These are phyloP conservation scores for Babylonia areolata DNA, from an alignment of 1,140 invertebrate species.

Conservation along the genomic window DNA sequence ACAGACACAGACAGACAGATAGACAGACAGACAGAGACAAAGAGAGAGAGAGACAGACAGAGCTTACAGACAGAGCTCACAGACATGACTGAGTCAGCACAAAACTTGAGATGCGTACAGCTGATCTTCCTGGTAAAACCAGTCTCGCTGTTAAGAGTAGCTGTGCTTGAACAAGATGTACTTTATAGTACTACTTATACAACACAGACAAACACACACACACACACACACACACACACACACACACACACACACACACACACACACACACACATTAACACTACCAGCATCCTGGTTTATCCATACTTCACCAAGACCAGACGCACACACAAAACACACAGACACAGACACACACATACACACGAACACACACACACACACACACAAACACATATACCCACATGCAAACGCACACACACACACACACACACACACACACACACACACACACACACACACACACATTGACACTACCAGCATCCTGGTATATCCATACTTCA, in stretches of 20 bases:
- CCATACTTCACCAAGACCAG: too few relatives aligned
- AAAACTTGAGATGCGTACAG: too few relatives aligned
- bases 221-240: not conserved
- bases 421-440: conserved; percentile 26
- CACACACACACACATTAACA: not conserved
- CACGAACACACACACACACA: conserved; percentile 8
- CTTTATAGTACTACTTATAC: too few relatives aligned
- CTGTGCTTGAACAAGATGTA: too few relatives aligned
- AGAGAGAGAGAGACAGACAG: too few relatives aligned
- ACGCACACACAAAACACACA: not conserved
- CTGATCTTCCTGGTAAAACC: too few relatives aligned
- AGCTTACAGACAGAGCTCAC: too few relatives aligned
- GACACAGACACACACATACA: not conserved
- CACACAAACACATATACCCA: not conserved
- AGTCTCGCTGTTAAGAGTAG: too few relatives aligned
- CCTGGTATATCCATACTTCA: not conserved
- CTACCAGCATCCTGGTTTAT: too few relatives aligned
- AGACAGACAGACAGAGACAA: too few relatives aligned
- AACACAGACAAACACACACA: not conserved
- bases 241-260: conserved; percentile 13
- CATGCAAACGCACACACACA: not conserved
- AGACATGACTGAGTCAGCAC: too few relatives aligned
- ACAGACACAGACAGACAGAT: too few relatives aligned
- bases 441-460: conserved; percentile 28
- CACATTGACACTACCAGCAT: not conserved